Conservation (phyloP, 2,888 invertebrate genomes). For the Fissipunctia ypsillon region DNA sequence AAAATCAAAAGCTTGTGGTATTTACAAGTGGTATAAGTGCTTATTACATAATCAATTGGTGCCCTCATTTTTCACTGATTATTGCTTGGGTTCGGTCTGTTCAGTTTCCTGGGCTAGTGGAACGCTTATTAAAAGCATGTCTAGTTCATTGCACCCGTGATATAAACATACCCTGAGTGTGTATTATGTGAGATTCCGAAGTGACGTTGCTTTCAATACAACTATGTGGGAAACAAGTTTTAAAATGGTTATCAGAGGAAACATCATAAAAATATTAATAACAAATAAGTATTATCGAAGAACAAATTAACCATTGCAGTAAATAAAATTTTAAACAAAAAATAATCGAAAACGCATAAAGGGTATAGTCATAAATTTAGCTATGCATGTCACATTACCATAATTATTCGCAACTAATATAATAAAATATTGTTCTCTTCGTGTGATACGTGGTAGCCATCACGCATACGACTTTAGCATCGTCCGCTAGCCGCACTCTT, state of each 20-base stretch:
- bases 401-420: constrained; percentile 36
- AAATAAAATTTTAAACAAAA: neutral
- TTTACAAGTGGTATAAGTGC: constrained; percentile 10
- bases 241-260: neutral
- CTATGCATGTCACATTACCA: constrained; percentile 28
- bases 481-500: constrained; percentile 32
- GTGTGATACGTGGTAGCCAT: constrained; percentile 55
- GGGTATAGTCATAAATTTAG: constrained; percentile 28
- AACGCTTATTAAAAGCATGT: constrained; percentile 10
- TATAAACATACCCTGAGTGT: constrained; percentile 13
- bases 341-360: neutral
- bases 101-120: neutral
- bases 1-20: constrained; percentile 1
- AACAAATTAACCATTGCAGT: neutral
- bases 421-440: constrained; percentile 50
- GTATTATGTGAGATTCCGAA: neutral
- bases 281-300: neutral
- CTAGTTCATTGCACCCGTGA: constrained; percentile 33
- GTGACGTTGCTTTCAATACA: neutral
- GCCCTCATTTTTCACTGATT: neutral
- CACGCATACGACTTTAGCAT: constrained; percentile 50
- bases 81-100: constrained; percentile 19
- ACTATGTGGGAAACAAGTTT: neutral
- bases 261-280: neutral
- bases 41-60: constrained; percentile 21